A percentile compares a stretch with the other conserved stretches of the same genome.
These are phyloP conservation scores for Tachysurus fulvidraco DNA, from an alignment of 2,113 vertebrate species.

Conservation along the genomic window DNA sequence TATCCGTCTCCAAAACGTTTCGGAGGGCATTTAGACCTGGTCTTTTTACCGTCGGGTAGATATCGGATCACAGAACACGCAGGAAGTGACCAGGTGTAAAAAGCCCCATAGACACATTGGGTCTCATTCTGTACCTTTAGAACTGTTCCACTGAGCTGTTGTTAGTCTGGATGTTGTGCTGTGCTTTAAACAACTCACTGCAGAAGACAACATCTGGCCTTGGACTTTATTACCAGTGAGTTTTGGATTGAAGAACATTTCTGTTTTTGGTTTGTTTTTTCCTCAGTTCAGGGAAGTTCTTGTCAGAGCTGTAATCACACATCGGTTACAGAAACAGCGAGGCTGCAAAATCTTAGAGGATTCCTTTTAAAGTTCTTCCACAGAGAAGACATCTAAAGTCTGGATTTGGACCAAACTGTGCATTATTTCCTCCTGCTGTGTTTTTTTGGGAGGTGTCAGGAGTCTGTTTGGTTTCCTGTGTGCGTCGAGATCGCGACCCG, in stretches of 20 bases:
- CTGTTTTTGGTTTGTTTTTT: too few species aligned
- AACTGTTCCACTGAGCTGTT: too few species aligned
- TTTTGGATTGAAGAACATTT: not conserved
- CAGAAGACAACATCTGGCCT: not conserved
- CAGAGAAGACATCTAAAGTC: not conserved
- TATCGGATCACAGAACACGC: too few species aligned
- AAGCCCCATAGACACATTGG: too few species aligned
- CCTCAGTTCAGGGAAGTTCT: too few species aligned
- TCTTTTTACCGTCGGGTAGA: too few species aligned
- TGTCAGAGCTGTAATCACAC: too few species aligned
- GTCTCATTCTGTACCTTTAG: too few species aligned
- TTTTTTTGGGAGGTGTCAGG: constrained; percentile 57
- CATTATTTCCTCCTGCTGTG: constrained; percentile 21
- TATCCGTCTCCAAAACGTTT: too few species aligned
- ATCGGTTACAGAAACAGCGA: not conserved
- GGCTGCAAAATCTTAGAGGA: not conserved
- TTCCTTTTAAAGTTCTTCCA: not conserved
- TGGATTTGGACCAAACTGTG: not conserved
- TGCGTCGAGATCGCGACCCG: constrained; percentile 65
- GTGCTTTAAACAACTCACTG: not conserved
- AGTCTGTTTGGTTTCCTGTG: constrained; percentile 75
- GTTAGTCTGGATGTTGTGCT: too few species aligned
- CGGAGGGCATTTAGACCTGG: too few species aligned
- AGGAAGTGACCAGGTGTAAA: too few species aligned
- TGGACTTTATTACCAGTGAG: not conserved